A percentile compares a stretch with the other conserved stretches of the same genome.
phyloP scores from a whole-genome alignment of 2,888 invertebrate species.

The Apamea epomidion region DNA sequence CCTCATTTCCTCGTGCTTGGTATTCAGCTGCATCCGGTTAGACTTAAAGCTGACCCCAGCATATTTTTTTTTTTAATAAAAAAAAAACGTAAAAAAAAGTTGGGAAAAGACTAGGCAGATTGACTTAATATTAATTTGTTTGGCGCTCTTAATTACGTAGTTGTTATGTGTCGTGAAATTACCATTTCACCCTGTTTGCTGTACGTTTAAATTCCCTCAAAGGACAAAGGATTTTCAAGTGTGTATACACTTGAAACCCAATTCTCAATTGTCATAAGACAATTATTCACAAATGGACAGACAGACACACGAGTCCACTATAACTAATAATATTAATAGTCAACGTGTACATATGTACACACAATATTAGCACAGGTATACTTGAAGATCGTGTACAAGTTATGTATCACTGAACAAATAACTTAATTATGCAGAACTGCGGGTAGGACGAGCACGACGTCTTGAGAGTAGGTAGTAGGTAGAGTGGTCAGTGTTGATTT shows the following conservation, averaged over 20 bases:
- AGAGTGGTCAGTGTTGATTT: too few relatives aligned
- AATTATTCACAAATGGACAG: not conserved
- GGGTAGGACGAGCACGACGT: not conserved
- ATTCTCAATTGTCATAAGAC: too few relatives aligned
- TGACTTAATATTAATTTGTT: too few relatives aligned
- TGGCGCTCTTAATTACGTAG: too few relatives aligned
- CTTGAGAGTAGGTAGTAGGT: not conserved
- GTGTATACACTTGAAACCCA: too few relatives aligned
- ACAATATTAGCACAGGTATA: constrained; percentile 9
- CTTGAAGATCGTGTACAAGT: not conserved
- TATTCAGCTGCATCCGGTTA: too few relatives aligned
- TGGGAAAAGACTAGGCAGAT: too few relatives aligned
- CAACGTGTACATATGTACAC: not conserved
- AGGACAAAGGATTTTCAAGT: not conserved
- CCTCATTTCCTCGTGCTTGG: too few relatives aligned
- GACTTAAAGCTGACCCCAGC: too few relatives aligned
- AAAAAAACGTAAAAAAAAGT: too few relatives aligned
- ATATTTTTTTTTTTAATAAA: too few relatives aligned
- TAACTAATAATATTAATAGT: not conserved
- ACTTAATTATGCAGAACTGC: constrained; percentile 3
- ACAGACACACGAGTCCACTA: not conserved
- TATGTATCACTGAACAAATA: constrained; percentile 45
- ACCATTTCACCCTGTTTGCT: not conserved
- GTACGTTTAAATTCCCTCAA: not conserved
- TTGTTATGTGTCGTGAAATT: too few relatives aligned